phyloP scores from a whole-genome alignment of 1,140 invertebrate genomes.

The Tenebrio molitor region DNA sequence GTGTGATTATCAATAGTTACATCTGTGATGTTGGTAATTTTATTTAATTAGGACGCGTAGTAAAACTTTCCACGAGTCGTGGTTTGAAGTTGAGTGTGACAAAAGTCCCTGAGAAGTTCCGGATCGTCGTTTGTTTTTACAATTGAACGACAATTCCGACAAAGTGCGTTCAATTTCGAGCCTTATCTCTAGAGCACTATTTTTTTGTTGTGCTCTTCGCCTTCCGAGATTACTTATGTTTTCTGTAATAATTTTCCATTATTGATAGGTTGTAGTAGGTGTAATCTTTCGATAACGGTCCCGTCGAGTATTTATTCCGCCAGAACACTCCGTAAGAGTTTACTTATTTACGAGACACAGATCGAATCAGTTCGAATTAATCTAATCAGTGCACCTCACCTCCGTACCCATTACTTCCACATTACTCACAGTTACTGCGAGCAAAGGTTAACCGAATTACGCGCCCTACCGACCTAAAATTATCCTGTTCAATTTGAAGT shows the following conservation, averaged over 20 bases:
- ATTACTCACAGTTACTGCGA: background rate
- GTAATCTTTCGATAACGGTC: constrained; percentile 18
- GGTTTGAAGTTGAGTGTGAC: no score
- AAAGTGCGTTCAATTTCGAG: constrained; percentile 26
- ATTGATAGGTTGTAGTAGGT: constrained; percentile 42
- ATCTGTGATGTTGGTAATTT: no score
- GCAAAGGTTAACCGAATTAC: background rate
- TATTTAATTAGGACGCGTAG: no score
- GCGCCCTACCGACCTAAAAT: background rate
- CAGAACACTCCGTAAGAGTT: constrained; percentile 40
- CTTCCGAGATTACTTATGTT: constrained; percentile 21
- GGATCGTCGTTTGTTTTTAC: background rate
- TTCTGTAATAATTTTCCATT: constrained; percentile 53
- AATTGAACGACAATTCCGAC: background rate
- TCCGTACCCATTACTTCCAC: background rate
- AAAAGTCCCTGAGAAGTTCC: no score
- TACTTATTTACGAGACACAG: constrained; percentile 24
- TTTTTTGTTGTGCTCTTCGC: constrained; percentile 22
- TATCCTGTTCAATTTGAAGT: constrained; percentile 24
- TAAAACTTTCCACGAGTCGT: no score
- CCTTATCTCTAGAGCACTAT: constrained; percentile 33
- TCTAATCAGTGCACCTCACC: constrained; percentile 18
- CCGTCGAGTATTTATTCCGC: constrained; percentile 45
- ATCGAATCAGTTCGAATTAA: constrained; percentile 37
- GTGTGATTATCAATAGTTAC: no score